Conservation (phyloP, 2,797 vertebrate genomes). For the Xiphophorus birchmanni region DNA sequence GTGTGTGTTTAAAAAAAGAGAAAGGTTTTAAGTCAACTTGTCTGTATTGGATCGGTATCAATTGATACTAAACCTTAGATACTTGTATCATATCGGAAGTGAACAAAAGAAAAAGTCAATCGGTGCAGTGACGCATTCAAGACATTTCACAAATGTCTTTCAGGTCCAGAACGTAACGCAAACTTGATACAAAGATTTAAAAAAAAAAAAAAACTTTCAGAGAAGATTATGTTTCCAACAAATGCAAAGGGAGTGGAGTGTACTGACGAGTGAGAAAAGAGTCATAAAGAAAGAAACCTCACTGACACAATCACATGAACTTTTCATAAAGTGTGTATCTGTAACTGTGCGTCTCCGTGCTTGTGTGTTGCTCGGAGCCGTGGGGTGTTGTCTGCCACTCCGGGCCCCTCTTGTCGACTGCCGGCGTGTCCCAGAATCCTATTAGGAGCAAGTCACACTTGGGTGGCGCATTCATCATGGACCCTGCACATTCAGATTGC, state of each 20-base stretch:
- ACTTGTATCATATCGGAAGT: no score
- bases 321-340: conserved; percentile 19
- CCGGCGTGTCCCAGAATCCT: conserved; percentile 76
- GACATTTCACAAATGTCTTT: not conserved
- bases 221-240: conserved; percentile 30
- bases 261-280: conserved; percentile 43
- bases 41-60: no score
- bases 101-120: no score
- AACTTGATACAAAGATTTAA: conserved; percentile 2
- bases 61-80: no score
- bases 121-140: not conserved
- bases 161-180: conserved; percentile 5
- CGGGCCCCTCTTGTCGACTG: conserved; percentile 71
- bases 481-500: conserved; percentile 84
- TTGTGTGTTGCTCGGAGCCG: conserved; percentile 45
- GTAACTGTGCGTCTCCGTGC: conserved; percentile 11
- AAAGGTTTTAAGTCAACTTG: no score
- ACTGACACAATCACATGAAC: conserved; percentile 44
- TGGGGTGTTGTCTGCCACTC: conserved; percentile 69
- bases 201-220: not conserved
- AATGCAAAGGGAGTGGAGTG: conserved; percentile 29
- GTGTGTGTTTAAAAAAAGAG: no score
- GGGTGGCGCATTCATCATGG: conserved; percentile 84
- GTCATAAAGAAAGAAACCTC: conserved; percentile 38
- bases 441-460: conserved; percentile 82